Conservation (phyloP, 53 echinoderm and acorn worm species). For the Holothuria scabra region DNA sequence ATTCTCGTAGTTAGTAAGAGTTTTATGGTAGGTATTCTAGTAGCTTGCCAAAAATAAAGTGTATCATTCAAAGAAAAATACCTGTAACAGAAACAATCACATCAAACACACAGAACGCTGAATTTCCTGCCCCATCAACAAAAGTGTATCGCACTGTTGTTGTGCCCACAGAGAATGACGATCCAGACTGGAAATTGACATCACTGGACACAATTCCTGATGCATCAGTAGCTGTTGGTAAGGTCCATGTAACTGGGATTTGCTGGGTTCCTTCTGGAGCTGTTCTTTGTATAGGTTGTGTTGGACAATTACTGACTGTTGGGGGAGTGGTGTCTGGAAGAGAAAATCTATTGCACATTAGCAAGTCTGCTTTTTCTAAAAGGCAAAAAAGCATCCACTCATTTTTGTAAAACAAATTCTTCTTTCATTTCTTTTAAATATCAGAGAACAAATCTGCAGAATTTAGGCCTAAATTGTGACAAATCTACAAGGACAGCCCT, state of each 20-base stretch:
- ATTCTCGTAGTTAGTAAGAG: background rate
- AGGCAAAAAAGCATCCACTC: too few species aligned
- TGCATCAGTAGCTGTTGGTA: conserved; percentile 23
- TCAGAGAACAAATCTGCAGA: too few species aligned
- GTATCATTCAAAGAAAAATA: too few species aligned
- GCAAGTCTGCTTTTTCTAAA: too few species aligned
- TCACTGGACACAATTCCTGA: background rate
- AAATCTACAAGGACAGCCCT: too few species aligned
- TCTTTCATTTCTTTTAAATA: too few species aligned
- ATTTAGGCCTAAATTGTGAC: too few species aligned
- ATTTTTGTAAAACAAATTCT: too few species aligned
- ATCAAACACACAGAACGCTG: conserved; percentile 22
- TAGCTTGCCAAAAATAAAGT: too few species aligned
- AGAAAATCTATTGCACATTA: too few species aligned
- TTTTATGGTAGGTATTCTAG: too few species aligned
- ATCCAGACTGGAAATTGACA: background rate
- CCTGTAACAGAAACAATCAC: conserved; percentile 1
- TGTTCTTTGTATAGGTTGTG: too few species aligned
- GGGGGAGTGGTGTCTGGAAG: conserved; percentile 18
- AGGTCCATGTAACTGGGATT: conserved; percentile 1
- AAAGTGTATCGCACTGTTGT: conserved; percentile 15
- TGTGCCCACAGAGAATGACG: background rate
- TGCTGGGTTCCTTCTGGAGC: background rate
- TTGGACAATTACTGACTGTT: conserved; percentile 25
- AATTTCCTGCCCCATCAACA: conserved; percentile 2